Conservation (phyloP, 2,888 invertebrate species). For the Drosophila tanythrix region DNA sequence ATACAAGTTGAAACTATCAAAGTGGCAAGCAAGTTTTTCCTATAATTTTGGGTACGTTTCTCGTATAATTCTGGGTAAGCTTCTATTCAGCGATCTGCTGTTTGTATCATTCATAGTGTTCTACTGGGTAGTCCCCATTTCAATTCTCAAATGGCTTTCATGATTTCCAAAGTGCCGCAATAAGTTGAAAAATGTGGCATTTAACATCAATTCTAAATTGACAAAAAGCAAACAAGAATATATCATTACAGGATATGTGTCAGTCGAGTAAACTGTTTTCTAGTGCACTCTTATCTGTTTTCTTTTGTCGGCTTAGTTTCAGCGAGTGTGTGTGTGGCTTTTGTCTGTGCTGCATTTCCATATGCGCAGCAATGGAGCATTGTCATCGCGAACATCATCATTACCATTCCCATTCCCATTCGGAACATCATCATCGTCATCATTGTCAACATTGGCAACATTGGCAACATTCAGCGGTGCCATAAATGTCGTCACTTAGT, state of each 20-base stretch:
- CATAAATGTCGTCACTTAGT: conserved; percentile 53
- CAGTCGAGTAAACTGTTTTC: neutral
- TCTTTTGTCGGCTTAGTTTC: conserved; percentile 50
- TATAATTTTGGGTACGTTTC: neutral
- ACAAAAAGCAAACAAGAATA: neutral
- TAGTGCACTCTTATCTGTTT: conserved; percentile 17
- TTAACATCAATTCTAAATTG: neutral
- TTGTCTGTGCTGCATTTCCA: conserved; percentile 66
- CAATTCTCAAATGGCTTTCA: neutral
- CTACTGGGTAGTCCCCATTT: neutral
- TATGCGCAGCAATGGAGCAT: conserved; percentile 45
- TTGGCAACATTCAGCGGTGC: conserved; percentile 43
- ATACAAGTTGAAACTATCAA: neutral
- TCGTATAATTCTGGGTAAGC: too few species aligned
- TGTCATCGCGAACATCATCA: conserved; percentile 47
- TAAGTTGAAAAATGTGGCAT: too few species aligned
- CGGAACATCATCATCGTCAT: conserved; percentile 29
- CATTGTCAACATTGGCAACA: conserved; percentile 26
- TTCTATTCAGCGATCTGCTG: neutral
- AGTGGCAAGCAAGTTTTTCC: neutral
- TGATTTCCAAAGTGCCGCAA: too few species aligned
- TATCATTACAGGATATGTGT: conserved; percentile 13
- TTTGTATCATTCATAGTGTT: neutral
- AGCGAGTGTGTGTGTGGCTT: conserved; percentile 27
- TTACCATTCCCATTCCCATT: conserved; percentile 11